Base-by-base conservation (phyloP, 2,797 vertebrate species). In the Cryptoblepharus egeriae region DNA sequence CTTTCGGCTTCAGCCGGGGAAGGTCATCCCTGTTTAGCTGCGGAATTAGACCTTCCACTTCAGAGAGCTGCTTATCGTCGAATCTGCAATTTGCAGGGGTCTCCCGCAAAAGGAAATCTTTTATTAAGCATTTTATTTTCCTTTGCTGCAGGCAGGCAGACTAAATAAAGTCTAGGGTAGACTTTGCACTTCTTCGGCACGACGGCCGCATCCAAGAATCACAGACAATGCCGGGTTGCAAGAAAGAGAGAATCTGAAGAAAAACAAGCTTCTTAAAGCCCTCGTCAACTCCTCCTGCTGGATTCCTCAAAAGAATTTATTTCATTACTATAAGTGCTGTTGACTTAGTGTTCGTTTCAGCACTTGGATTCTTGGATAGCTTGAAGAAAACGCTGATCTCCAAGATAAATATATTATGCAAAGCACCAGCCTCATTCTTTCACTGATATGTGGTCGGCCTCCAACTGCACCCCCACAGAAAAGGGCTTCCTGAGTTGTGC, bases 181-280 rank as follows among this genome's bases (percentile, higher is more conserved):
- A 95, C 95, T 94, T 93, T 95, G 94, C 93, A 80, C 89, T 81
- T 94, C 94, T 95, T 92, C 94, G 90, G 87, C 93, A 75, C 75
- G 11, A 69, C 45, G 52, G 91, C 90, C 82, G 91, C 88, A 94
- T 97, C 96, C 97, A 97, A 97, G 94, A 96, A 96, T 96, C 90
- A 97, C 97, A 97, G 93, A 89, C 94, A 92, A 81, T 94, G 94
- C 92, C 84, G 95, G 95, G 91, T 95, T 92, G 96, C 94, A 93
- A 92, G 92, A 95, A 95, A 91, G 95, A 95, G 96, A 96, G 96
- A 97, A 97, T 97, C 96, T 96, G 93, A 96, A 97, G 95, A 94
- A 97, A 97, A 97, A 97, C 96, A 97, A 96, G 94, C 90, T 87
- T 94, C 94, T 91, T 90, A 81, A 86, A 94, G 92, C 87, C 90